A percentile compares a stretch with the other conserved stretches of the same genome.
Evolutionary conservation across 2,888 invertebrate species (phyloP).

Genomic region (Athalia rosae): DNA sequence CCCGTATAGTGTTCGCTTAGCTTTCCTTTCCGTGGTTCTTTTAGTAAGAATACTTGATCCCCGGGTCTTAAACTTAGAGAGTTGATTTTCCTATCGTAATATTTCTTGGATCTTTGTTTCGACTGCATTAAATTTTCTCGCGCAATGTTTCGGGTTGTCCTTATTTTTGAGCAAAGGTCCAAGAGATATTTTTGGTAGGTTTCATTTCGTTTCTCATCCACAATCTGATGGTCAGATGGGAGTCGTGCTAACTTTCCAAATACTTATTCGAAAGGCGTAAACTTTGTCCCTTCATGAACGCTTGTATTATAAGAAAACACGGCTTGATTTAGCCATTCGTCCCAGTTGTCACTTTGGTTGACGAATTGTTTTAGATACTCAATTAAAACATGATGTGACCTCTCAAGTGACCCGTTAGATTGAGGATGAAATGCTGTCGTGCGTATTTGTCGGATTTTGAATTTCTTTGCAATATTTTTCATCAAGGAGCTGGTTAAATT

Average conservation of each 20-base stretch:
- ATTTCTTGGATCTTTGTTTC: not conserved
- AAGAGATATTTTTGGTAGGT: not conserved
- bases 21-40: not conserved
- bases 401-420: not conserved
- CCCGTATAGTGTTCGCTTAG: not conserved
- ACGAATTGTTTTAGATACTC: slow-evolving; percentile 9
- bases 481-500: not conserved
- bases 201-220: not conserved
- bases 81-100: not conserved
- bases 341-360: slow-evolving; percentile 17
- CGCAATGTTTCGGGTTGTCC: not conserved
- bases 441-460: slow-evolving; percentile 25
- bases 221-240: not conserved
- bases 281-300: not conserved
- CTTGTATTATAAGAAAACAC: not conserved
- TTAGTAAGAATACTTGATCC: not conserved
- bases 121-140: not conserved
- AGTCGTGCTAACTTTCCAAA: not conserved
- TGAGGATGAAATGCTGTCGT: slow-evolving; percentile 10
- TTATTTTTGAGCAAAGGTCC: not conserved
- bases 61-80: not conserved
- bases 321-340: not conserved
- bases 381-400: slow-evolving; percentile 4
- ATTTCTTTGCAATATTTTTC: slow-evolving; percentile 2
- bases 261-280: not conserved